Percentiles rank a stretch among this genome's conserved stretches.
phyloP scores from a whole-genome alignment of 2,888 invertebrate species.

The Heliconius charithonia region DNA sequence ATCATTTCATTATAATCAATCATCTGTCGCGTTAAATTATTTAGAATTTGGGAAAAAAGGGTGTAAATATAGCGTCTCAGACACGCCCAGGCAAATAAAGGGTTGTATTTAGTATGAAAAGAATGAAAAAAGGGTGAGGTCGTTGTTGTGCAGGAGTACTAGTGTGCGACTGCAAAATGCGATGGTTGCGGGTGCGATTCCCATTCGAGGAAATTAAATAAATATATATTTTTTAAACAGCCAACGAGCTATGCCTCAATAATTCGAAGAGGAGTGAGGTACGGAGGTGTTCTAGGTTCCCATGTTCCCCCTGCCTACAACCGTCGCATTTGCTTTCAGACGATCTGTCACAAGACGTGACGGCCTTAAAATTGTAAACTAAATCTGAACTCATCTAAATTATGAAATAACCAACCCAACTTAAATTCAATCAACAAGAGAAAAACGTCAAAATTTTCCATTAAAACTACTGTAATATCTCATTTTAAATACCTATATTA shows the following conservation, averaged over 20 bases:
- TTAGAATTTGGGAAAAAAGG: background rate
- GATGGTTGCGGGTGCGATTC: no score
- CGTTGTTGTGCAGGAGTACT: no score
- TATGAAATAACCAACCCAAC: background rate
- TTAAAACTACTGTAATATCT: conserved; percentile 15
- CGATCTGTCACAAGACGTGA: no score
- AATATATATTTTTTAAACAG: no score
- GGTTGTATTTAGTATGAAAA: conserved; percentile 58
- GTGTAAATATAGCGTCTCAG: conserved; percentile 13
- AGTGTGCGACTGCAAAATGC: no score
- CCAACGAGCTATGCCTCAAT: no score
- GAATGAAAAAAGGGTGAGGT: conserved; percentile 53
- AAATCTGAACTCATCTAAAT: background rate
- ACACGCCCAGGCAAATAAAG: conserved; percentile 57
- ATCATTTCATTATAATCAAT: conserved; percentile 26
- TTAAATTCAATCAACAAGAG: background rate
- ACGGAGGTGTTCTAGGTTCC: no score
- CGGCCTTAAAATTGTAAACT: no score
- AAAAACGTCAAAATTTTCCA: background rate
- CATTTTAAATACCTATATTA: background rate
- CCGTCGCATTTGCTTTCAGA: no score
- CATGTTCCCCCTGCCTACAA: no score
- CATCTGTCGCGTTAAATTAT: conserved; percentile 16
- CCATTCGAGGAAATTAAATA: no score
- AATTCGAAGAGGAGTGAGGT: no score